These are phyloP conservation scores for Hemichromis elongatus DNA, from an alignment of 2,113 vertebrate species.

Conservation along the genomic window DNA sequence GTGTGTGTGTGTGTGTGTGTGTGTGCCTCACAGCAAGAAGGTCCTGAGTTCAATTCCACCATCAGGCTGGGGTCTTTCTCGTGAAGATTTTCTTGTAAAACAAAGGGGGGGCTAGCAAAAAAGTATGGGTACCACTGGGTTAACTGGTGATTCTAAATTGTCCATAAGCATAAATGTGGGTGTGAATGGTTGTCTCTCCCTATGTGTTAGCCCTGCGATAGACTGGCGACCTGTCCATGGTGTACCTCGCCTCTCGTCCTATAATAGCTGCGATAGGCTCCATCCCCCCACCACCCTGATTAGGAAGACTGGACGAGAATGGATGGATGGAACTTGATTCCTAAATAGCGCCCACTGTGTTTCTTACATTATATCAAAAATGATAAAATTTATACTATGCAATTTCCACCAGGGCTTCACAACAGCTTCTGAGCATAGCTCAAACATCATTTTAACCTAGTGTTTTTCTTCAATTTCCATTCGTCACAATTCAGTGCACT, in stretches of 20 bases:
- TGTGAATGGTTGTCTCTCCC: not conserved
- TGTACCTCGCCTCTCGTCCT: not conserved
- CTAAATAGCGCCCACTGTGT: not conserved
- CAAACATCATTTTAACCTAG: not conserved
- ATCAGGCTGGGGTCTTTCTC: not conserved
- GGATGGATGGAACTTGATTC: not conserved
- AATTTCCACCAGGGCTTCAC: not conserved
- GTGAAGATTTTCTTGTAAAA: too few relatives aligned
- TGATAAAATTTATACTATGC: not conserved
- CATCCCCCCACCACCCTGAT: not conserved
- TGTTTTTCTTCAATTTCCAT: slow-evolving; percentile 20
- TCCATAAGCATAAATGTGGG: not conserved
- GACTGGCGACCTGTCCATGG: not conserved
- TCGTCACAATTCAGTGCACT: not conserved
- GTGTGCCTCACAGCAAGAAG: not conserved
- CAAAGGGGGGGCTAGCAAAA: too few relatives aligned
- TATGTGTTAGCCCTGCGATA: not conserved
- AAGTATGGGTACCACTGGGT: too few relatives aligned
- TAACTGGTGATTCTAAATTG: not conserved
- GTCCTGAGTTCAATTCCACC: not conserved
- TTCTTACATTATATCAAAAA: not conserved
- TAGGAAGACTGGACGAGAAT: not conserved
- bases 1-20: too few relatives aligned
- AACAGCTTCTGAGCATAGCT: not conserved
- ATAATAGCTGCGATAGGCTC: not conserved